These are phyloP conservation scores for Stomorhina lunata DNA, from an alignment of 2,888 invertebrate genomes.

Conservation along the genomic window DNA sequence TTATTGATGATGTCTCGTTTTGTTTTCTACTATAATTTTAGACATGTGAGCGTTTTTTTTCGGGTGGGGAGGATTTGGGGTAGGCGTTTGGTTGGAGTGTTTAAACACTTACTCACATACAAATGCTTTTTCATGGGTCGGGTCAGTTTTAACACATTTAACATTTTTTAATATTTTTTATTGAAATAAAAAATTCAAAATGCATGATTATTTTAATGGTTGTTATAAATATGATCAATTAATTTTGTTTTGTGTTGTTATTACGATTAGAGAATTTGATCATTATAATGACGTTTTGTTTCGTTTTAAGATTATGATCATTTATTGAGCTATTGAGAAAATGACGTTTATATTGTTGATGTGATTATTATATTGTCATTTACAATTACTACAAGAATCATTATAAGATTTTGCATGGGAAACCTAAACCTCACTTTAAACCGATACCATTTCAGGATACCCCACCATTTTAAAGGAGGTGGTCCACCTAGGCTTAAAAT, in stretches of 20 bases:
- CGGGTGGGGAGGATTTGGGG: not conserved
- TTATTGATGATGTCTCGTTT: constrained; percentile 21
- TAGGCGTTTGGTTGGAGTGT: not conserved
- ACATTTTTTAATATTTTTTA: constrained; percentile 2
- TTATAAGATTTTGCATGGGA: not conserved
- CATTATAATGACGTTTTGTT: constrained; percentile 21
- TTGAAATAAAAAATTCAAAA: constrained; percentile 16
- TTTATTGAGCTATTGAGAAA: constrained; percentile 4
- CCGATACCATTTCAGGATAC: too few species aligned
- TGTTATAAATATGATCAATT: constrained; percentile 34
- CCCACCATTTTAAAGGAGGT: too few species aligned
- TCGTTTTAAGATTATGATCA: constrained; percentile 17
- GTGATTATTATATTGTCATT: constrained; percentile 13
- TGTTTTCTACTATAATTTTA: not conserved
- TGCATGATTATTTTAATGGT: constrained; percentile 33
- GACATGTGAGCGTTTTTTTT: not conserved
- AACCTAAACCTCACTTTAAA: too few species aligned
- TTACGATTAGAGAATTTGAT: constrained; percentile 23
- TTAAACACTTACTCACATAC: not conserved
- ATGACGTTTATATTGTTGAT: not conserved
- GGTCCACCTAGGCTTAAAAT: too few species aligned
- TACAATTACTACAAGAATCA: not conserved
- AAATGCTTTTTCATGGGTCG: not conserved
- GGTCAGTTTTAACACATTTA: constrained; percentile 29
- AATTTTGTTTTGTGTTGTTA: constrained; percentile 11